These are phyloP conservation scores for Blera fallax DNA, from an alignment of 2,888 invertebrate genomes.

Conservation along the genomic window DNA sequence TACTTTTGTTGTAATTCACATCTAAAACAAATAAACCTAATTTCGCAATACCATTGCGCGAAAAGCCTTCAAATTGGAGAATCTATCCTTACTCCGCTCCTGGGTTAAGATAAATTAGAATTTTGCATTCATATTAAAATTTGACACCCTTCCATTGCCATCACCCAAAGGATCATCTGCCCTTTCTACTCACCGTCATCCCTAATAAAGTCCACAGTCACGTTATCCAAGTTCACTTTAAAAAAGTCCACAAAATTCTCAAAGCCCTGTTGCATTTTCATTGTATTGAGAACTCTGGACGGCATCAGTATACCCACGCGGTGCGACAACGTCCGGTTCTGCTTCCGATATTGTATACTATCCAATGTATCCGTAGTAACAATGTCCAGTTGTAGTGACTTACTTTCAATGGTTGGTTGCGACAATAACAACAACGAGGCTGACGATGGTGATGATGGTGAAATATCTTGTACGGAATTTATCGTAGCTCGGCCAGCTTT, in stretches of 20 bases:
- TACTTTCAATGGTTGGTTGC: conserved; percentile 42
- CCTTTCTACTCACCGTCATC: conserved; percentile 79
- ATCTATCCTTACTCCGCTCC: no score
- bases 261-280: conserved; percentile 80
- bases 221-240: conserved; percentile 78
- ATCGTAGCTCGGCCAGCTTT: conserved; percentile 72
- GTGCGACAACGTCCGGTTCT: conserved; percentile 62
- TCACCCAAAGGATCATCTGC: not conserved
- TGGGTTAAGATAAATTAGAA: no score
- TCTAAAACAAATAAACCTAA: no score
- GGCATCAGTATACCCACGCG: conserved; percentile 79
- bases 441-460: conserved; percentile 38
- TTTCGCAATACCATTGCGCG: no score
- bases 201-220: conserved; percentile 79
- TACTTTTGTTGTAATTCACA: no score
- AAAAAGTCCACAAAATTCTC: conserved; percentile 80
- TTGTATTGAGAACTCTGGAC: conserved; percentile 77
- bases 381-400: conserved; percentile 50
- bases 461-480: conserved; percentile 55
- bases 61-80: no score
- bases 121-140: no score
- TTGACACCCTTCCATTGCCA: not conserved
- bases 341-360: conserved; percentile 40
- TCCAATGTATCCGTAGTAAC: conserved; percentile 22
- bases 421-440: conserved; percentile 29